These are phyloP conservation scores for Acanthosepion lycidas DNA, from an alignment of 2,888 invertebrate species.

Conservation along the genomic window DNA sequence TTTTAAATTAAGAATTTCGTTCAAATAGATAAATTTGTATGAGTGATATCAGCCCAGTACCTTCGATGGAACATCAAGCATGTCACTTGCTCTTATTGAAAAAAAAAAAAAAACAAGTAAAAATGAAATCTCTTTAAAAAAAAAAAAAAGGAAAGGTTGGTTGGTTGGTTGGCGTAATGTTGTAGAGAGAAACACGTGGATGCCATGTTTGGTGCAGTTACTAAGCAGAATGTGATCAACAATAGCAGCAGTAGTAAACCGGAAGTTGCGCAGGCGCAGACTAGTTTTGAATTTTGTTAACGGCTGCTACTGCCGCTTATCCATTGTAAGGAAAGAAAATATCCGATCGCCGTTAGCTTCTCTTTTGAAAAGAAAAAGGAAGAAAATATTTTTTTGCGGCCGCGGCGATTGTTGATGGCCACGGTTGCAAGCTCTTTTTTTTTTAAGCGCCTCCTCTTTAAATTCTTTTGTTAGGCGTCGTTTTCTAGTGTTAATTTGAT, in stretches of 20 bases:
- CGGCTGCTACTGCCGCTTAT: constrained; percentile 37
- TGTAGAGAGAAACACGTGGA: background rate
- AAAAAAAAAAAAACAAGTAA: background rate
- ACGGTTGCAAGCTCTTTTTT: background rate
- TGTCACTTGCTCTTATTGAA: too few relatives aligned
- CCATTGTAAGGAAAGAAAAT: background rate
- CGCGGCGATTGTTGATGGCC: background rate
- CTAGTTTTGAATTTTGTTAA: constrained; percentile 35
- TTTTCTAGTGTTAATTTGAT: too few relatives aligned
- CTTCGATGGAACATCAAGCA: too few relatives aligned
- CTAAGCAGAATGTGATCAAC: constrained; percentile 36
- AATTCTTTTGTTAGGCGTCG: background rate
- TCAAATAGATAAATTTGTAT: too few relatives aligned
- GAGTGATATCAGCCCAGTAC: too few relatives aligned
- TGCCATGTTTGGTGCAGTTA: constrained; percentile 41
- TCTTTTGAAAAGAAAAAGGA: background rate
- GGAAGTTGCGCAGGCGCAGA: constrained; percentile 47
- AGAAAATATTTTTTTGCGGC: background rate
- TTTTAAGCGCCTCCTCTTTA: background rate
- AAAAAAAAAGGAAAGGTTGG: background rate
- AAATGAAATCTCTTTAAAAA: background rate
- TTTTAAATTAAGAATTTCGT: too few relatives aligned
- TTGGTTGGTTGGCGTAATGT: background rate
- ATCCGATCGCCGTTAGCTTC: background rate
- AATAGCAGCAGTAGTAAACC: background rate